Conservation (phyloP, 2,113 vertebrate genomes). For the Halichoeres trimaculatus region DNA sequence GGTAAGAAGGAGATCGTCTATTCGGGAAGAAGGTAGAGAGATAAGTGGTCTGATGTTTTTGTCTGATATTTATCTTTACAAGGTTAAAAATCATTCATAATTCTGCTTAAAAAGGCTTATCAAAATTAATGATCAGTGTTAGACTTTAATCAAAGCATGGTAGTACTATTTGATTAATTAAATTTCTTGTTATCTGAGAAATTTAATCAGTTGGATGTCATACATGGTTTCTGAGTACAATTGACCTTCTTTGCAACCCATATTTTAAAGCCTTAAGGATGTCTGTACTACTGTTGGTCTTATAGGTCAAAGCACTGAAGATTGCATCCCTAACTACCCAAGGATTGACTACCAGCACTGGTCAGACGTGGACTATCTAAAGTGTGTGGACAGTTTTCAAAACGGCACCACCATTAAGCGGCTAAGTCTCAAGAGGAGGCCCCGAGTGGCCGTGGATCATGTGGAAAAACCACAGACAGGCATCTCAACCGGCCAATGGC, state of each 20-base stretch:
- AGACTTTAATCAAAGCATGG: not conserved
- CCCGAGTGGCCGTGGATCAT: conserved; percentile 77
- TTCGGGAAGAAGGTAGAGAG: not conserved
- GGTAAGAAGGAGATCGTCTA: conserved; percentile 50
- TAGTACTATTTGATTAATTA: no score
- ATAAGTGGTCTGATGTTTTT: not conserved
- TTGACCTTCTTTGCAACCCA: not conserved
- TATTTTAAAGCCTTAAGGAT: conserved; percentile 14
- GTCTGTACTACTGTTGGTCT: conserved; percentile 35
- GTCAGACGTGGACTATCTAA: conserved; percentile 87
- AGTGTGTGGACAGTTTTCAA: conserved; percentile 89
- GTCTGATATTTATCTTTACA: not conserved
- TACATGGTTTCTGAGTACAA: not conserved
- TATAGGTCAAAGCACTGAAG: conserved; percentile 83
- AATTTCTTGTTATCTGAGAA: not conserved
- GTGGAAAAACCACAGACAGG: conserved; percentile 70
- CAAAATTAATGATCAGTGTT: not conserved
- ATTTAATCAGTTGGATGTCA: not conserved
- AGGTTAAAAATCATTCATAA: no score
- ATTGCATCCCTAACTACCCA: conserved; percentile 84
- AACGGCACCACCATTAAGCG: conserved; percentile 91
- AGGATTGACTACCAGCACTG: conserved; percentile 88
- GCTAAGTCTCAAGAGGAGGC: conserved; percentile 88
- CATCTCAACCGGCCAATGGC: conserved; percentile 81
- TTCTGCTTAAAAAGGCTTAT: not conserved